Conservation (phyloP, 2,797 vertebrate genomes). For the Gymnothorax reevesii region DNA sequence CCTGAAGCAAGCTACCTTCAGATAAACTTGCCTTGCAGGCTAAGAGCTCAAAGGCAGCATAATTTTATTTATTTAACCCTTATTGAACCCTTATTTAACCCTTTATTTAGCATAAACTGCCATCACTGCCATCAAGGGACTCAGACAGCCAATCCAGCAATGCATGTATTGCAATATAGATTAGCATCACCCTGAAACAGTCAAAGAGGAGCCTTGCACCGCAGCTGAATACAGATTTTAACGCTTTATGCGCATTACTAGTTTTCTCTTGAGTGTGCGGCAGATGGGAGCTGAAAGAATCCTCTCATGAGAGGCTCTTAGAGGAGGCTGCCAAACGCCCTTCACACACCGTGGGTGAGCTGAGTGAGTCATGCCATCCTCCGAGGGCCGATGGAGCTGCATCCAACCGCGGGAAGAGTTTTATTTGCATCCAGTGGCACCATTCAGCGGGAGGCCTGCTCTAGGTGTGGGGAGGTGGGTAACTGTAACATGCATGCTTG, state of each 20-base stretch:
- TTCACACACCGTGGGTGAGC: slow-evolving; percentile 1
- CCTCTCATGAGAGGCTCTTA: slow-evolving; percentile 2
- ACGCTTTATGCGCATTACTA: slow-evolving; percentile 11
- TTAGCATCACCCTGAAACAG: slow-evolving; percentile 37
- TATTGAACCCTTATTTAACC: too few species aligned
- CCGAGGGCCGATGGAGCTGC: background rate
- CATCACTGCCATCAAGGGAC: background rate
- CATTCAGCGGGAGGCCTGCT: background rate
- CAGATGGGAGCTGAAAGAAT: slow-evolving; percentile 32
- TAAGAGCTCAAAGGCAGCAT: slow-evolving; percentile 8
- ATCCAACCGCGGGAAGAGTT: background rate
- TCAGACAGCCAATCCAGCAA: slow-evolving; percentile 42
- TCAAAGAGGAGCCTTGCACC: slow-evolving; percentile 44
- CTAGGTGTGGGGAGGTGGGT: background rate
- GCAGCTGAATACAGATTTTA: slow-evolving; percentile 31
- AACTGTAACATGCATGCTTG: slow-evolving; percentile 7
- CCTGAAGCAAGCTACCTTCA: background rate
- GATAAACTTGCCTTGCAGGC: background rate
- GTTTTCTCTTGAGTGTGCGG: slow-evolving; percentile 22
- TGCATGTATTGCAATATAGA: slow-evolving; percentile 45
- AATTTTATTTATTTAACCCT: too few species aligned
- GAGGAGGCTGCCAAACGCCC: background rate
- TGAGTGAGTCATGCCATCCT: background rate
- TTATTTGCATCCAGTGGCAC: background rate
- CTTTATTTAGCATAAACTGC: too few species aligned